Evolutionary conservation across 23 tunicate genomes (phyloP).

Genomic region (Phallusia fumigata): DNA sequence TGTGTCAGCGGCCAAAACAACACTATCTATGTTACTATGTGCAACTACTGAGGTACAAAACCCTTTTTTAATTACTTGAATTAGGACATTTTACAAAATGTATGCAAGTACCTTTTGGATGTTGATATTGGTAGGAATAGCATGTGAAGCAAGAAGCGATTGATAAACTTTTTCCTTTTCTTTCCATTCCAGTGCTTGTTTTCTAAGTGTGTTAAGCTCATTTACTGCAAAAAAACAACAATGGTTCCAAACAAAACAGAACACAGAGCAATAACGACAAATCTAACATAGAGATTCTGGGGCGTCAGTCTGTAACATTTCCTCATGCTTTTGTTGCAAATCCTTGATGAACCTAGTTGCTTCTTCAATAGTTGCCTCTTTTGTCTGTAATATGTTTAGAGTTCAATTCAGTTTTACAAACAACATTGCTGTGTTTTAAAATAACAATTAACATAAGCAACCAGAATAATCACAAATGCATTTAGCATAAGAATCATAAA

Average conservation of each 20-base stretch:
- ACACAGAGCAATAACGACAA: background rate
- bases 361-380: conserved; percentile 36
- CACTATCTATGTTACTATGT: too few relatives aligned
- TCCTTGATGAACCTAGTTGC: conserved; percentile 11
- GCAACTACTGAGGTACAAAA: too few relatives aligned
- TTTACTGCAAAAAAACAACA: background rate
- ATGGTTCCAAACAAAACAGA: too few relatives aligned
- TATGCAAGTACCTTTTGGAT: background rate
- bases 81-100: too few relatives aligned
- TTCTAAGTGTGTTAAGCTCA: conserved; percentile 11
- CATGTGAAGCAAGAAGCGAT: conserved; percentile 33
- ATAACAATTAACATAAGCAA: too few relatives aligned
- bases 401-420: too few relatives aligned
- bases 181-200: conserved; percentile 26
- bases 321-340: conserved; percentile 25
- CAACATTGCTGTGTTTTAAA: too few relatives aligned
- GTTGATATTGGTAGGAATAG: conserved; percentile 20
- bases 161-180: conserved; percentile 24
- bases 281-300: conserved; percentile 23
- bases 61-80: too few relatives aligned
- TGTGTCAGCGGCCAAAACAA: too few relatives aligned
- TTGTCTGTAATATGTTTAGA: conserved; percentile 20
- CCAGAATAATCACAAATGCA: too few relatives aligned
- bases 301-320: conserved; percentile 24
- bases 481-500: background rate